Evolutionary conservation across 1,140 invertebrate genomes (phyloP), one percentile per base, ranked within the genome.

Genomic region (Neuroterus valhalla): DNA sequence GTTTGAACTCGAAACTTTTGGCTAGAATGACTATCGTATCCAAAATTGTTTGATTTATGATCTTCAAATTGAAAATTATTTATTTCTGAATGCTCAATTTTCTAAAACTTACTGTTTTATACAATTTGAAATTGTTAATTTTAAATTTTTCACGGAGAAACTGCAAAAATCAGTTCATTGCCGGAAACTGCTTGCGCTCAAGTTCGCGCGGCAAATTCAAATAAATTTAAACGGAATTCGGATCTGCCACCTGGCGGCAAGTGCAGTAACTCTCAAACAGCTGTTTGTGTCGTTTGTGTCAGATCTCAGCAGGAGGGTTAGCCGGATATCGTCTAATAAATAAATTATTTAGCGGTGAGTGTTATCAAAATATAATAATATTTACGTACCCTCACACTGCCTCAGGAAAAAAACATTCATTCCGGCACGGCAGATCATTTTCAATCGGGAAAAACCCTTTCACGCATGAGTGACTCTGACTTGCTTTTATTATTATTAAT

Each of bases 261-360:
- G 66, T 17, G 68, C 66, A 44, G 38, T 23, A 82, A 79, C 72
- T 79, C 62, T 68, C 3, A 70, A 83, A 84, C 86, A 87, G 85
- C 85, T 87, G 85, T 80, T 78, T 17, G 14, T 44, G 14, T 80
- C 68, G 76, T 74, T 68, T 74, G 82, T 84, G 81, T 86, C 84
- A 87, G 84, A 86, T 77, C 75, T 78, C 76, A 78, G 78, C 71
- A 79, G 79, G 81, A 82, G 82, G 78, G 76, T 77, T 77, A 77
- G 73, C 45, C 38, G 55, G 26, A 66, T 72, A 31, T 46, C n/a
- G 23, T 23, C 55, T 26, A 62, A 62, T 62, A 26, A 62, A 31
- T 15, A 38, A 15, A 62, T 12, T 62, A 23, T 26, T 26, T 62
- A 62, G 12, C 31, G 55, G 55, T 62, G n/a, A 62, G 55, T 62